phyloP scores from a whole-genome alignment of 1,140 invertebrate species.

The Trachymyrmex cornetzi region DNA sequence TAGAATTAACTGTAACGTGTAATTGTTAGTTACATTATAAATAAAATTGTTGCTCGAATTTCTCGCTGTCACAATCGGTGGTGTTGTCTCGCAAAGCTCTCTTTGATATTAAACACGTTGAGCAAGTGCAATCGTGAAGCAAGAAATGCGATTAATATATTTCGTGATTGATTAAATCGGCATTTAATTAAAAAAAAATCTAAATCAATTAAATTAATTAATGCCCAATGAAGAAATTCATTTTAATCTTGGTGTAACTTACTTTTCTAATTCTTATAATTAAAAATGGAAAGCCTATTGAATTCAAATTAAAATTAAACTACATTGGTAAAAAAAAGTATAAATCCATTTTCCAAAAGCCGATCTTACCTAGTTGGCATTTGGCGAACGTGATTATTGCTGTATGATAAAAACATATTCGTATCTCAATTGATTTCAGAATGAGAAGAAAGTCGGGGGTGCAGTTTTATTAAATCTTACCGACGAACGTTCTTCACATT shows the following conservation, averaged over 20 bases:
- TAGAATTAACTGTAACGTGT: no score
- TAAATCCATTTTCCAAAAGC: not conserved
- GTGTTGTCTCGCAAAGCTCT: not conserved
- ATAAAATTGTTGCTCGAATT: not conserved
- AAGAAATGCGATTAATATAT: not conserved
- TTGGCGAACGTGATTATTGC: not conserved
- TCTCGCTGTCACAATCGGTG: conserved; percentile 1
- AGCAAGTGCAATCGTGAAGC: not conserved
- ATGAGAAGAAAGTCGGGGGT: not conserved
- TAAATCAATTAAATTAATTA: no score
- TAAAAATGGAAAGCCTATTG: no score
- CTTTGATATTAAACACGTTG: not conserved
- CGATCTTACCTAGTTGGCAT: not conserved
- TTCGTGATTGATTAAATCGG: not conserved
- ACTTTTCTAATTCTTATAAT: no score
- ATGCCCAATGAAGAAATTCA: no score
- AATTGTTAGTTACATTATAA: no score
- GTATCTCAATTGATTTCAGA: conserved; percentile 15
- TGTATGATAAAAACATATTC: not conserved
- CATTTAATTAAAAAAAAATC: not conserved
- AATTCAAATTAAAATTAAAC: no score
- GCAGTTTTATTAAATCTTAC: not conserved
- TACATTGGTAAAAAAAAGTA: no score
- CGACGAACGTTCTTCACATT: conserved; percentile 2
- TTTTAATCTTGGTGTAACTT: no score